These are phyloP conservation scores for Phalacrocorax brasilianus DNA, from an alignment of 2,113 vertebrate species.

Conservation along the genomic window DNA sequence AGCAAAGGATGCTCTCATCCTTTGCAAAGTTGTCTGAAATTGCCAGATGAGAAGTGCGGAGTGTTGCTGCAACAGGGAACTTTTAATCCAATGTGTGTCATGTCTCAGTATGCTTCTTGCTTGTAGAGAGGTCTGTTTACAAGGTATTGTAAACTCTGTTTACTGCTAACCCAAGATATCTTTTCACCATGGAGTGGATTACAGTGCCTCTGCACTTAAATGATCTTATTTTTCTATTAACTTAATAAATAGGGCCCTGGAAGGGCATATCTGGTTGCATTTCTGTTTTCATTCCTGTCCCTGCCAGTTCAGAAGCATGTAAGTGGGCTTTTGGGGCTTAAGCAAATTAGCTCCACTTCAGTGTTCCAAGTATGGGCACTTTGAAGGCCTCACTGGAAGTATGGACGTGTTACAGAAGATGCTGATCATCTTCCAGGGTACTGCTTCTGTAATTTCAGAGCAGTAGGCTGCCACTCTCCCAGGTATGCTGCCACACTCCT, in stretches of 20 bases:
- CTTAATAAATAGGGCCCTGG: conserved; percentile 48
- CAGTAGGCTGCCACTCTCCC: background rate
- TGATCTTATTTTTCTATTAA: conserved; percentile 72
- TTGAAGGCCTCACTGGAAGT: background rate
- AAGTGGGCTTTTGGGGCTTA: background rate
- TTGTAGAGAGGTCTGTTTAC: conserved; percentile 42
- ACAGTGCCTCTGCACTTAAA: conserved; percentile 54
- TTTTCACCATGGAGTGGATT: background rate
- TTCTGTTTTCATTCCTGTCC: background rate
- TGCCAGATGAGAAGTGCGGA: background rate
- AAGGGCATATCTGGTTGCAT: background rate
- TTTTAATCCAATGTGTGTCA: background rate
- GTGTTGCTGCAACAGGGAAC: background rate
- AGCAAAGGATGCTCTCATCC: background rate
- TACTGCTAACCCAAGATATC: conserved; percentile 13
- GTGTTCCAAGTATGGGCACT: background rate
- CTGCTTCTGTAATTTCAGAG: background rate
- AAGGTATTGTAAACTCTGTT: conserved; percentile 22
- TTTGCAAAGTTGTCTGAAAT: background rate
- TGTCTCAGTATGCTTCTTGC: conserved; percentile 19
- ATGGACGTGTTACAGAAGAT: background rate
- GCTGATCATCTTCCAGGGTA: background rate
- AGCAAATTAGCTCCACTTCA: background rate
- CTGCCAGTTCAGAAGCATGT: background rate
- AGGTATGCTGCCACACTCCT: background rate